Evolutionary conservation across 1,140 invertebrate species (phyloP).

Genomic region (Pectinophora gossypiella): DNA sequence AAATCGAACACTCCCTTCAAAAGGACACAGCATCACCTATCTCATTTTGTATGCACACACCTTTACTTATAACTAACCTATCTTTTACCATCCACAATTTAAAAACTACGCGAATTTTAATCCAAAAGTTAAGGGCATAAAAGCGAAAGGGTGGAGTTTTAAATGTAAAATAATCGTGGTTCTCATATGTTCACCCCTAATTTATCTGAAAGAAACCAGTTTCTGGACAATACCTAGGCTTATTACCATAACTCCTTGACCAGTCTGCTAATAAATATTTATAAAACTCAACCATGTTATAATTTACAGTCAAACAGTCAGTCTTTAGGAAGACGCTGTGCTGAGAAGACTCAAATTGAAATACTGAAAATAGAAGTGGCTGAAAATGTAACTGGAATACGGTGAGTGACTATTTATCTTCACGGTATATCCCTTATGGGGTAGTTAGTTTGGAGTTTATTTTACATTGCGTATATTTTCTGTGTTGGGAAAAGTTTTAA

Average conservation of each 20-base stretch:
- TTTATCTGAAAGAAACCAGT: slow-evolving; percentile 55
- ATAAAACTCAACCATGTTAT: slow-evolving; percentile 40
- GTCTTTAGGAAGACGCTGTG: slow-evolving; percentile 44
- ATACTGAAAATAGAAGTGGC: not conserved
- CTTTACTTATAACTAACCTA: slow-evolving; percentile 46
- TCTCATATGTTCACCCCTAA: slow-evolving; percentile 52
- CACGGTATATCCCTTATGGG: too few species aligned
- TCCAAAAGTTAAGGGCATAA: slow-evolving; percentile 18
- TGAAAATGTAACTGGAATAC: too few species aligned
- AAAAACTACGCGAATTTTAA: slow-evolving; percentile 10
- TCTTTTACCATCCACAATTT: not conserved
- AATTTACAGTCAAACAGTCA: slow-evolving; percentile 30
- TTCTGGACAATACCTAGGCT: slow-evolving; percentile 45
- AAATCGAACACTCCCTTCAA: slow-evolving; percentile 37
- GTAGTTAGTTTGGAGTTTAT: too few species aligned
- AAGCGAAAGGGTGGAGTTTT: not conserved
- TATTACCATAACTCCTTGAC: slow-evolving; percentile 74
- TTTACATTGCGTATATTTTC: too few species aligned
- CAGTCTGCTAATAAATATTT: slow-evolving; percentile 69
- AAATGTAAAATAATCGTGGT: slow-evolving; percentile 9
- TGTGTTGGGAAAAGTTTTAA: too few species aligned
- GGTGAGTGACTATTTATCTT: too few species aligned
- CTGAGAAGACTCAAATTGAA: slow-evolving; percentile 17
- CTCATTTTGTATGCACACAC: slow-evolving; percentile 67
- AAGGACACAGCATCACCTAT: slow-evolving; percentile 60